Conservation (phyloP, 2,113 vertebrate genomes). For the Chaenocephalus aceratus region DNA sequence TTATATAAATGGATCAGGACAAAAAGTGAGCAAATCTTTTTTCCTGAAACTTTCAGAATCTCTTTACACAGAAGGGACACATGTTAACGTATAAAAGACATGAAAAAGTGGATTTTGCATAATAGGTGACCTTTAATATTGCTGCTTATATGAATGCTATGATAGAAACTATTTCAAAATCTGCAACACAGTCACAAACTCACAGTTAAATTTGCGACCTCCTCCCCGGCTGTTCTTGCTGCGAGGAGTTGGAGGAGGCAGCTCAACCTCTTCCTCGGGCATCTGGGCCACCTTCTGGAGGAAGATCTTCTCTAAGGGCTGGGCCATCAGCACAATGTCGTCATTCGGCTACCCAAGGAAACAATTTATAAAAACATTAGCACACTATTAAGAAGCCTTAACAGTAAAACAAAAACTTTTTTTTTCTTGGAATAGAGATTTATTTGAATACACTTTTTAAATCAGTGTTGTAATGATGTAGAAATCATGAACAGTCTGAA, state of each 20-base stretch:
- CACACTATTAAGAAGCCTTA: neutral
- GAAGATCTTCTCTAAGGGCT: conserved; percentile 95
- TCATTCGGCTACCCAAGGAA: conserved; percentile 87
- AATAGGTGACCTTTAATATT: neutral
- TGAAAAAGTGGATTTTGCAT: too few relatives aligned
- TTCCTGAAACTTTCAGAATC: too few relatives aligned
- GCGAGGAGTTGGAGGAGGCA: conserved; percentile 87
- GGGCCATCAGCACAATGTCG: conserved; percentile 96
- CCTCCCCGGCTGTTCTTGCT: conserved; percentile 89
- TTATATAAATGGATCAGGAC: too few relatives aligned
- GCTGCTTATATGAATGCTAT: neutral
- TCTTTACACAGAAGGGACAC: too few relatives aligned
- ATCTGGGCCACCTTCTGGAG: conserved; percentile 95
- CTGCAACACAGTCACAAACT: conserved; percentile 16
- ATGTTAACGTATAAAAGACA: too few relatives aligned
- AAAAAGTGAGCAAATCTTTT: too few relatives aligned
- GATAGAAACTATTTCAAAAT: neutral
- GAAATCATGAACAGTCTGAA: neutral
- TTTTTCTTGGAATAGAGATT: neutral
- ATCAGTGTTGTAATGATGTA: neutral
- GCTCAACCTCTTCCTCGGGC: conserved; percentile 92
- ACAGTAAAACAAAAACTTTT: neutral
- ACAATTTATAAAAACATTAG: neutral
- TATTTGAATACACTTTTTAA: neutral
- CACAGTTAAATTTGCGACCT: conserved; percentile 85